Evolutionary conservation across 2,888 invertebrate species (phyloP).

Genomic region (Luperina nickerlii): DNA sequence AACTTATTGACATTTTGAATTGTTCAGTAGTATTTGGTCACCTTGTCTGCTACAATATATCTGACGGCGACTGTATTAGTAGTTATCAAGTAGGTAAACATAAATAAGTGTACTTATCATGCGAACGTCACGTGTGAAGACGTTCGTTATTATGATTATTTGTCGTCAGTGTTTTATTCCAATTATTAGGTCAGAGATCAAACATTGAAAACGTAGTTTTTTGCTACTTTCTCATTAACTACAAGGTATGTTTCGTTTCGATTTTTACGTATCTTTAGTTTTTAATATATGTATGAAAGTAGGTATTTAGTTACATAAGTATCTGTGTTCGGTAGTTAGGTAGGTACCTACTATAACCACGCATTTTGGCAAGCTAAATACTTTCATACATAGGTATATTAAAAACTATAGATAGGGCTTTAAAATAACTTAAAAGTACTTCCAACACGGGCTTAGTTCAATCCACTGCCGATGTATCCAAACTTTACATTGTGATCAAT

Average conservation of each 20-base stretch:
- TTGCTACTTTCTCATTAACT: conserved; percentile 27
- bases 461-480: conserved; percentile 14
- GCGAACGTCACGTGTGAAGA: conserved; percentile 54
- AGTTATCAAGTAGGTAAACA: conserved; percentile 29
- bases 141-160: conserved; percentile 37
- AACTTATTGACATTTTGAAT: too few species aligned
- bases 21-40: too few species aligned
- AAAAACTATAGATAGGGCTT: not conserved
- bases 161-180: conserved; percentile 35
- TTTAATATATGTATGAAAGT: too few species aligned
- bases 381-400: not conserved
- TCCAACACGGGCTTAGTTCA: conserved; percentile 14
- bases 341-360: not conserved
- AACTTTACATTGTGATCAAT: conserved; percentile 40
- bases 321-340: too few species aligned
- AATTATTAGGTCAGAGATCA: conserved; percentile 51
- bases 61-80: too few species aligned
- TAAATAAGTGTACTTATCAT: conserved; percentile 56
- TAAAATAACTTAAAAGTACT: not conserved
- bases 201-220: conserved; percentile 20
- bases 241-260: too few species aligned
- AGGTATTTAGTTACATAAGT: too few species aligned
- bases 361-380: not conserved
- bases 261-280: too few species aligned
- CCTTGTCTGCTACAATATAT: too few species aligned